These are phyloP conservation scores for Rhinoderma darwinii DNA, from an alignment of 2,113 vertebrate species.

Conservation along the genomic window DNA sequence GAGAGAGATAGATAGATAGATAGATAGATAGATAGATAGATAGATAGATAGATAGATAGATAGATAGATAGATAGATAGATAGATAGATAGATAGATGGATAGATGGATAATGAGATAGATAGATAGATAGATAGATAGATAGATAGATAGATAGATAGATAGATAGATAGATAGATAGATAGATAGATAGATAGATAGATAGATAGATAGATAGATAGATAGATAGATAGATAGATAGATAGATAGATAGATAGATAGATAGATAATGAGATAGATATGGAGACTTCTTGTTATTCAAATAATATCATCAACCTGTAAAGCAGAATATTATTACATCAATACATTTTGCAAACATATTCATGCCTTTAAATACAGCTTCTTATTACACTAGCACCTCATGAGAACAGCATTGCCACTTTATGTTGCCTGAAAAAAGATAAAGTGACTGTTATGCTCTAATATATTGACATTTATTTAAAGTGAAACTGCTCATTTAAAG, in stretches of 20 bases:
- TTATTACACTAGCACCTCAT: not conserved
- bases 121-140: not conserved
- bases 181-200: not conserved
- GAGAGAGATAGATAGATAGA: no score
- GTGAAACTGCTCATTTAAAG: not conserved
- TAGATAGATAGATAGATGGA: not conserved
- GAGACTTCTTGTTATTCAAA: not conserved
- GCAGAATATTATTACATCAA: not conserved
- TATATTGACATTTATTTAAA: not conserved
- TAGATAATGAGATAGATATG: not conserved
- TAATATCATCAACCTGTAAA: not conserved
- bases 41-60: no score
- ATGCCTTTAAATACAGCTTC: not conserved
- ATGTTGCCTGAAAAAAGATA: slow-evolving; percentile 22
- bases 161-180: not conserved
- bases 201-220: slow-evolving; percentile 7
- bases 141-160: not conserved
- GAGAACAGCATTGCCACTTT: not conserved
- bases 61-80: no score
- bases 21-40: no score
- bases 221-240: slow-evolving; percentile 3
- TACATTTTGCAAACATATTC: not conserved
- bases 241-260: not conserved
- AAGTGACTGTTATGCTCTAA: not conserved
- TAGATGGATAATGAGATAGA: not conserved